These are phyloP conservation scores for Anthopleura sola DNA, from an alignment of 64 coral and sea anemone genomes.

Conservation along the genomic window DNA sequence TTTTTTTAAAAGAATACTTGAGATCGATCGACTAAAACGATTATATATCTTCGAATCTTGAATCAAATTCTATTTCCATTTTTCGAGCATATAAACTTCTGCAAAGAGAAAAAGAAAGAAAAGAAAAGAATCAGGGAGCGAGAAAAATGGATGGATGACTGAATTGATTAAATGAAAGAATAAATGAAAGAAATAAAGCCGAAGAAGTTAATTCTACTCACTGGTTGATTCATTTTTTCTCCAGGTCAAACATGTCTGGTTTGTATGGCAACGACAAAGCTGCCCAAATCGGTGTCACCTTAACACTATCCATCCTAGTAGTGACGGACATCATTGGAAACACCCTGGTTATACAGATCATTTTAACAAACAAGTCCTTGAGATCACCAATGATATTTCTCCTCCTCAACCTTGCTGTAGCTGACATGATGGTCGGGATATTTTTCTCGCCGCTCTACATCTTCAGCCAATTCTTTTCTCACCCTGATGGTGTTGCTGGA, in stretches of 20 bases:
- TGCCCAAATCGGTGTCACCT: not conserved
- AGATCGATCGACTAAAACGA: too few relatives aligned
- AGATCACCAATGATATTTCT: not conserved
- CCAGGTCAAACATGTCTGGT: not conserved
- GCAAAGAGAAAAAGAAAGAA: too few relatives aligned
- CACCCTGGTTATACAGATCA: not conserved
- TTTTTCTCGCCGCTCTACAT: not conserved
- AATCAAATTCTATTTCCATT: too few relatives aligned
- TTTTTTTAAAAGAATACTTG: too few relatives aligned
- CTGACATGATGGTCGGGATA: not conserved
- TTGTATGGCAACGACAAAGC: not conserved
- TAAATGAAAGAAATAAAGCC: too few relatives aligned
- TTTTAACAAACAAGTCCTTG: not conserved
- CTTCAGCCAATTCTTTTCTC: not conserved
- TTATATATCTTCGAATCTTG: too few relatives aligned
- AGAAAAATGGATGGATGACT: too few relatives aligned
- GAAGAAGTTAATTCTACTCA: too few relatives aligned
- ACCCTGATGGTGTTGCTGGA: not conserved
- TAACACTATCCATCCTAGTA: not conserved
- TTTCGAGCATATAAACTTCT: too few relatives aligned
- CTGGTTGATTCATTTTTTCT: too few relatives aligned
- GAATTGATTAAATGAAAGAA: too few relatives aligned
- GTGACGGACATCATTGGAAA: constrained; percentile 1
- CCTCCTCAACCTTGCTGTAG: constrained; percentile 9
- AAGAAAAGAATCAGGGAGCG: too few relatives aligned